These are phyloP conservation scores for Drosophila kanapiae DNA, from an alignment of 1,140 invertebrate species.

Conservation along the genomic window DNA sequence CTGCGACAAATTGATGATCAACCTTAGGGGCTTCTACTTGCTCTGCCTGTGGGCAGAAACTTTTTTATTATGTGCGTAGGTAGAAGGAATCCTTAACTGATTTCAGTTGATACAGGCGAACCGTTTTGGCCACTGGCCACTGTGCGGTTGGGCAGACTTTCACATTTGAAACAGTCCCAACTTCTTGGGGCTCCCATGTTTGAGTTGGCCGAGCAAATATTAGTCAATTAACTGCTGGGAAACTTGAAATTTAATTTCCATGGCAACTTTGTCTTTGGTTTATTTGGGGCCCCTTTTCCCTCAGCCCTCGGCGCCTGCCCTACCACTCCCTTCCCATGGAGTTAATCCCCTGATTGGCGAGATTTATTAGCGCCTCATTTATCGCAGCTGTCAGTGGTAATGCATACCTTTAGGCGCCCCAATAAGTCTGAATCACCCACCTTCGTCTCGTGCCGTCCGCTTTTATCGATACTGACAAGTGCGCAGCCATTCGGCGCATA, in stretches of 20 bases:
- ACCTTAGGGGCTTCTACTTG: neutral
- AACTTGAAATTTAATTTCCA: slow-evolving; percentile 52
- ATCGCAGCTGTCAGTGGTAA: slow-evolving; percentile 51
- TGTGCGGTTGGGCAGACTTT: slow-evolving; percentile 22
- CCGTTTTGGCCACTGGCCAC: neutral
- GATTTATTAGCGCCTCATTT: slow-evolving; percentile 74
- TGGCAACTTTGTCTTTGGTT: slow-evolving; percentile 14
- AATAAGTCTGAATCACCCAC: slow-evolving; percentile 22
- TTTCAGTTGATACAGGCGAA: neutral
- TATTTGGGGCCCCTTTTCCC: neutral
- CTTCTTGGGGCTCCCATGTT: slow-evolving; percentile 24
- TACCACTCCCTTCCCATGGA: neutral
- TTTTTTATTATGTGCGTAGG: slow-evolving; percentile 31
- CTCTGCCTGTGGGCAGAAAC: neutral
- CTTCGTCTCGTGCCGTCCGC: slow-evolving; percentile 24
- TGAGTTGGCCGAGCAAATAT: slow-evolving; percentile 41
- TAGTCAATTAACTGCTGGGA: slow-evolving; percentile 36
- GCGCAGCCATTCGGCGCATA: slow-evolving; percentile 49
- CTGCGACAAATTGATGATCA: slow-evolving; percentile 47
- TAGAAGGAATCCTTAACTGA: neutral
- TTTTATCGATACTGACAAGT: slow-evolving; percentile 69
- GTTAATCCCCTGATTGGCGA: slow-evolving; percentile 31
- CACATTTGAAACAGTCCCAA: slow-evolving; percentile 1
- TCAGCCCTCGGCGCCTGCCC: neutral
- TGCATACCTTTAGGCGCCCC: slow-evolving; percentile 63